Base-by-base conservation (phyloP, 2,888 invertebrate species). In the Darwinula stevensoni region DNA sequence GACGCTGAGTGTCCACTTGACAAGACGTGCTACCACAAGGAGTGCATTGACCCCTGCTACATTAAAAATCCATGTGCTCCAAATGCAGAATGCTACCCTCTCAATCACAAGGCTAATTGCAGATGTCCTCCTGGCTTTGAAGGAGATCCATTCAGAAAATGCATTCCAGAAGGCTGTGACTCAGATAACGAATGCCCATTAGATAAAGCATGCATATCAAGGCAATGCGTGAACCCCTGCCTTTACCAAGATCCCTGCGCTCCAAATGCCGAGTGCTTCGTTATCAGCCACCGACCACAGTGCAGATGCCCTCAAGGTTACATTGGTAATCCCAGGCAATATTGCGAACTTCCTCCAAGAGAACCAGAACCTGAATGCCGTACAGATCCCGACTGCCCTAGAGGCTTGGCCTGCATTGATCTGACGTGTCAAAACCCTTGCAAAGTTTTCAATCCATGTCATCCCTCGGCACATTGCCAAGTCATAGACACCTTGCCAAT, bases 221-320 rank as follows among this genome's bases (percentile, higher is more conserved):
- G 29, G 61, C 68, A 49, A 67, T 80, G 80, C 44, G 69, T 74
- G 39, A 76, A 65, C 49, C 74, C 75, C 2, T 82, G 82, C 54
- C 66, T 75, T 57, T 74, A 82, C 57, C 82, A 82, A 42, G 82
- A 82, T 58, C 62, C 63, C 51, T 67, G 67, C 54, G 60, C 58
- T 47, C 51, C 56, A 45, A 62, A 62, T 47, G 58, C 61, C 47
- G 52, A 57, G 46, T 67, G 78, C 44, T 60, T 62, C 34, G 69
- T 69, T 2, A 67, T 73, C 47, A 58, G 64, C 46, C 78, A 78
- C 48, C 69, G 67, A 46, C 75, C 75, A 17, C 61, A 30, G 16
- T 42, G 41, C 29, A 35, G 34, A 2, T 42, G 41, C 26, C 39
- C 39, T 14, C 32, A 32, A 4, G 36, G 38, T 4, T 36, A 38